Percentiles rank a stretch among this genome's conserved stretches.
These are phyloP conservation scores for Steromphala cineraria DNA, from an alignment of 2,888 invertebrate species.

Conservation along the genomic window DNA sequence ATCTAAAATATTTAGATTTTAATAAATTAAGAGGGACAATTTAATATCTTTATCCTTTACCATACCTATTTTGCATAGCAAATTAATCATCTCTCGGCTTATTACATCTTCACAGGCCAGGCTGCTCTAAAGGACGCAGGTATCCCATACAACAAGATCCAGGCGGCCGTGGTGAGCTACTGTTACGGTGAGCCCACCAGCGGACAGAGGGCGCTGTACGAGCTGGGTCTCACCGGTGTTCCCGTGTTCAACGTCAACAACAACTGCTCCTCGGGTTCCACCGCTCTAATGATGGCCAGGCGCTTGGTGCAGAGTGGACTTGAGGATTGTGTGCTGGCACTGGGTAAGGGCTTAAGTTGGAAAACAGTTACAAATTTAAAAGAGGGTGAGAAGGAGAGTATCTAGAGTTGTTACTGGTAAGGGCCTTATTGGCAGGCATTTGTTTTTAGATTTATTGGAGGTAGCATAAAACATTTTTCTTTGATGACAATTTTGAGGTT, in stretches of 20 bases:
- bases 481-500: no score
- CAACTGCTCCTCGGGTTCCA: constrained; percentile 69
- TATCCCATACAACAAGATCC: constrained; percentile 51
- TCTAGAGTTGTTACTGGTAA: no score
- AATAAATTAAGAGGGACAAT: no score
- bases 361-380: not conserved
- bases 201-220: constrained; percentile 91
- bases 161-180: constrained; percentile 70
- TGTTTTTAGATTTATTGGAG: no score
- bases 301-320: constrained; percentile 60
- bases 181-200: constrained; percentile 72
- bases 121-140: constrained; percentile 64
- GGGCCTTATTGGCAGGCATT: no score
- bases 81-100: no score
- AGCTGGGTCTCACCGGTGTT: constrained; percentile 84
- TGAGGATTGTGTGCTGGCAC: constrained; percentile 67
- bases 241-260: constrained; percentile 71
- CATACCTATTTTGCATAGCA: no score
- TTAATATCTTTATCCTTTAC: no score
- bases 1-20: no score
- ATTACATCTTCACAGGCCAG: constrained; percentile 40
- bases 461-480: no score
- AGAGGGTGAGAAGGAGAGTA: no score
- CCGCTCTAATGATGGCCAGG: constrained; percentile 66
- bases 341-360: constrained; percentile 49